Conservation (phyloP, 2,797 vertebrate species). For the Chaenodraco wilsoni region DNA sequence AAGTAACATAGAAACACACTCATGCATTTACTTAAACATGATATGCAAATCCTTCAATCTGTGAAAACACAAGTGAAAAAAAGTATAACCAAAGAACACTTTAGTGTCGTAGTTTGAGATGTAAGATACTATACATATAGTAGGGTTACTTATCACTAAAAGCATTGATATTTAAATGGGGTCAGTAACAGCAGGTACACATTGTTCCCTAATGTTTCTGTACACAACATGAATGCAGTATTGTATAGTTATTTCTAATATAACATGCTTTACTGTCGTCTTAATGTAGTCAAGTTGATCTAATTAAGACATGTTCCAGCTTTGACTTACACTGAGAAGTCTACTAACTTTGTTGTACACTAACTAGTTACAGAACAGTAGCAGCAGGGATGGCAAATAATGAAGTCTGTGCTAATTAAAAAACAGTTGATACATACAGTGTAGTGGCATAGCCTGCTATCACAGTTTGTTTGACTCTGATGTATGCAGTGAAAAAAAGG, state of each 20-base stretch:
- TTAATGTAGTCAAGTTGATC: not conserved
- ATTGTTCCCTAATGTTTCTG: not conserved
- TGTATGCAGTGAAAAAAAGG: conserved; percentile 42
- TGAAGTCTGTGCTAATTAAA: conserved; percentile 30
- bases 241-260: not conserved
- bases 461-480: conserved; percentile 63
- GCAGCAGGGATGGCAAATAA: conserved; percentile 14
- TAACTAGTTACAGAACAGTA: conserved; percentile 32
- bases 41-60: not conserved
- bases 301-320: conserved; percentile 15
- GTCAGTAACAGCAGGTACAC: not conserved
- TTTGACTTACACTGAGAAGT: conserved; percentile 7
- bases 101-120: not conserved
- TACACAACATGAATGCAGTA: not conserved
- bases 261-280: conserved; percentile 1
- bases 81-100: not conserved
- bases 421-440: conserved; percentile 19
- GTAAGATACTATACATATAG: not conserved
- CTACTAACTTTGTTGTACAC: conserved; percentile 10
- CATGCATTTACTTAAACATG: not conserved
- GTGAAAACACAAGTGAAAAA: not conserved
- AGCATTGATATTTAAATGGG: not conserved
- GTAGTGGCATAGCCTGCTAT: conserved; percentile 26
- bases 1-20: conserved; percentile 25
- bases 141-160: conserved; percentile 3